phyloP scores from a whole-genome alignment of 2,113 vertebrate genomes.

The Petroica traversi region DNA sequence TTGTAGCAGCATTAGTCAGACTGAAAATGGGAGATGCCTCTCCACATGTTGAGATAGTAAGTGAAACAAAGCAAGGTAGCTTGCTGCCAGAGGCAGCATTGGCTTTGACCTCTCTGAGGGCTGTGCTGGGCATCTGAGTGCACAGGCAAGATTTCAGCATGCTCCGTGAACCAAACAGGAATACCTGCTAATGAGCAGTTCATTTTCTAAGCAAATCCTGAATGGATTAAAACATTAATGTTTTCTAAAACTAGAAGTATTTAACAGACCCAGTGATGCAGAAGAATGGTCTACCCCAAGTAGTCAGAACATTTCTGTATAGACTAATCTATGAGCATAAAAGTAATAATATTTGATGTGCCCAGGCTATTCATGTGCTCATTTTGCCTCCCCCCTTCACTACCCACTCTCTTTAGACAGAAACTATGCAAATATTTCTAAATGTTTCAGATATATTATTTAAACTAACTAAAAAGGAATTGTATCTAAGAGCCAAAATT shows the following conservation, averaged over 20 bases:
- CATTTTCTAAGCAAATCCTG: background rate
- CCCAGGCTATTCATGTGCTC: background rate
- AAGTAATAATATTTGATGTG: background rate
- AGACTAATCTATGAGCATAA: background rate
- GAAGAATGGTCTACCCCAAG: background rate
- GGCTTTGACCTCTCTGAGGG: background rate
- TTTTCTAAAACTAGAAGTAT: background rate
- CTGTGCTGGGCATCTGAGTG: background rate
- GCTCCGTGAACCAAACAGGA: background rate
- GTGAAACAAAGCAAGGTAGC: background rate
- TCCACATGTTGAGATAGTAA: background rate
- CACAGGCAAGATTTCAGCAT: background rate
- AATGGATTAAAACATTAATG: background rate
- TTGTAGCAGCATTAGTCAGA: background rate
- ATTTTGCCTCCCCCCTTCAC: background rate
- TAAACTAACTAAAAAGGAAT: background rate
- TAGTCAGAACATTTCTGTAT: background rate
- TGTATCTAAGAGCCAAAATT: background rate
- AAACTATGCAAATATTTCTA: background rate
- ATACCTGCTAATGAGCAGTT: background rate
- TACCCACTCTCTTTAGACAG: background rate
- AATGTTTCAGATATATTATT: background rate
- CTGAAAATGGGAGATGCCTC: background rate
- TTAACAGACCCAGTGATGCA: background rate
- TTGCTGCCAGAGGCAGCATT: background rate